Base-by-base conservation (phyloP, 1,140 invertebrate genomes). In the Mamestra configurata region DNA sequence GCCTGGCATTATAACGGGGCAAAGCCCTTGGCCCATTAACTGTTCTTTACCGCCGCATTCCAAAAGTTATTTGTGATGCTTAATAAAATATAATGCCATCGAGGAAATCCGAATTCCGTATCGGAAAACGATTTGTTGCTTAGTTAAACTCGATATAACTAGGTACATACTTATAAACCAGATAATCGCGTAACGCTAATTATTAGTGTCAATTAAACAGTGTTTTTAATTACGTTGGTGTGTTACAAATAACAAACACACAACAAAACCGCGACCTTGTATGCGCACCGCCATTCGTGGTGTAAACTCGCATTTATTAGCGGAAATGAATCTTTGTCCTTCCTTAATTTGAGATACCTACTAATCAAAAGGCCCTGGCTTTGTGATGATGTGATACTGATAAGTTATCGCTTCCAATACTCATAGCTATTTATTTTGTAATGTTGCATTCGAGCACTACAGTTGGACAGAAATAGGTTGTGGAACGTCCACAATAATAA, bases 1-100 rank as follows among this genome's bases (percentile, higher is more conserved):
- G 71, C 80, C 68, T 71, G 70, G 79, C 79, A 77, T 66, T 73
- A 72, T 85, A 86, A 87, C 80, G 81, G 87, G 77, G 80, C 82
- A 84, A 84, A 87, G 84, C 79, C 85, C 87, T 88, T 85, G 76
- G 78, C 82, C 86, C 83, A 88, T 89, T 89, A 89, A 84, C 43
- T 73, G 71, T 79, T 71, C 59, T 53, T 68, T 46, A 83, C 27
- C 81, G 40, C 22, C 75, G 61, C 86, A 90, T 89, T 87, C 84
- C 85, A 78, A 87, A 79, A 55, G 43, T 49, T 66, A 72, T 79
- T 78, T 53, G 24, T 77, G 37, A 49, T 27, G 22, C 53, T 10
- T 27, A 57, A 3, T 57, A 57, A 49, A 57, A 53, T 55, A 55
- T 24, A 24, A 55, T 55, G 8, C 53, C 53, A 55, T 24, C 53